These are phyloP conservation scores for Germaria angustata DNA, from an alignment of 2,888 invertebrate genomes.

Conservation along the genomic window DNA sequence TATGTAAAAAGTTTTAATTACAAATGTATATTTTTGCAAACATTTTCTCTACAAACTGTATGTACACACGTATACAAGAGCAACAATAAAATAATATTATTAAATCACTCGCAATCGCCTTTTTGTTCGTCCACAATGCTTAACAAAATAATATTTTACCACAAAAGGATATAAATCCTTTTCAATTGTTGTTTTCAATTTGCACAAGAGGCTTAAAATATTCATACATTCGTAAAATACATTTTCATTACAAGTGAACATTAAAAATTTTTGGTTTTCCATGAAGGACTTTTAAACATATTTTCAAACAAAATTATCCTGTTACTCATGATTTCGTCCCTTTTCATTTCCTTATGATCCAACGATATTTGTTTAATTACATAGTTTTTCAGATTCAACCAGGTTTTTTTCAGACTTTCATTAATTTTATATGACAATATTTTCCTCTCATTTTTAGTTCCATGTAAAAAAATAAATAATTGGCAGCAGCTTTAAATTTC, in stretches of 20 bases:
- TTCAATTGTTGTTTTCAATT: background rate
- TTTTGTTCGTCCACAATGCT: background rate
- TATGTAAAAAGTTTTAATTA: no score
- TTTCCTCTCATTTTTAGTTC: background rate
- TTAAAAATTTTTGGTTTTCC: background rate
- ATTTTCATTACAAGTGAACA: no score
- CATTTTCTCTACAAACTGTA: background rate
- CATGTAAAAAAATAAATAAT: background rate
- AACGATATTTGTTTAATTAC: no score
- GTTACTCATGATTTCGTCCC: no score
- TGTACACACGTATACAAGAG: background rate
- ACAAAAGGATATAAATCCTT: background rate
- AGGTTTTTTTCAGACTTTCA: background rate
- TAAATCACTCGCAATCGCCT: background rate
- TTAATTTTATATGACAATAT: background rate
- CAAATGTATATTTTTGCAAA: no score
- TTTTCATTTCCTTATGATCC: no score
- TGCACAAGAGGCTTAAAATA: background rate
- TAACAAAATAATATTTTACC: background rate
- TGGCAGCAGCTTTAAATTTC: background rate
- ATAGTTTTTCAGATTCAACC: no score
- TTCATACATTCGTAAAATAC: background rate
- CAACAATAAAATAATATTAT: background rate
- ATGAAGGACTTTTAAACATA: background rate
- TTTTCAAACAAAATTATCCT: background rate